Conservation (phyloP, 2,113 vertebrate species). For the Cyanoderma ruficeps region DNA sequence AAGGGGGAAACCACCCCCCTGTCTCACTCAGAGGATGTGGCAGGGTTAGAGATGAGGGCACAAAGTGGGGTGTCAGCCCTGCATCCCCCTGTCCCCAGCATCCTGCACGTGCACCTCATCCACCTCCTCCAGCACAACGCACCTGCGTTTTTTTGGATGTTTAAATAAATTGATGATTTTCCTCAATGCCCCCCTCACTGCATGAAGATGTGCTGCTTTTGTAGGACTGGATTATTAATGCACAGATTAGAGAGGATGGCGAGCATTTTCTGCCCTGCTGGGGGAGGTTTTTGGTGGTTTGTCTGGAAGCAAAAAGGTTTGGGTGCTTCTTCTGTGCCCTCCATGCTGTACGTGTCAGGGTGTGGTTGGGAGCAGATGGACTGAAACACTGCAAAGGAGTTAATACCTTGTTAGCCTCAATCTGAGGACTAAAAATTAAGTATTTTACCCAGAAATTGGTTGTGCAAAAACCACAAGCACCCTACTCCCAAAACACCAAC, state of each 20-base stretch:
- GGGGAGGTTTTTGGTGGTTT: not conserved
- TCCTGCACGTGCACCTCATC: not conserved
- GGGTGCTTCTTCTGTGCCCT: not conserved
- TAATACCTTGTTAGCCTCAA: not conserved
- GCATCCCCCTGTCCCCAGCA: rapidly evolving
- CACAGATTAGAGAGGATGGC: not conserved
- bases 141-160: not conserved
- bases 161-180: not conserved
- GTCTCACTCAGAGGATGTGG: rapidly evolving
- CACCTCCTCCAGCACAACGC: not conserved
- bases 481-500: not conserved
- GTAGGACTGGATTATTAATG: not conserved
- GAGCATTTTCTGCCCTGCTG: not conserved
- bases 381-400: not conserved
- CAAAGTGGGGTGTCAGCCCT: not conserved
- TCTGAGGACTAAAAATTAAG: not conserved
- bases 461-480: not conserved
- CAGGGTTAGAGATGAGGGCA: not conserved
- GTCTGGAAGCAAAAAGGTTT: not conserved
- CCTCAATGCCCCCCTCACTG: not conserved
- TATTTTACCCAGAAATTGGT: not conserved
- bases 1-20: not conserved
- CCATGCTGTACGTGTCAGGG: not conserved
- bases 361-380: not conserved
- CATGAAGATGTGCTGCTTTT: not conserved